These are phyloP conservation scores for Pelosia muscerda DNA, from an alignment of 2,888 invertebrate genomes.

Conservation along the genomic window DNA sequence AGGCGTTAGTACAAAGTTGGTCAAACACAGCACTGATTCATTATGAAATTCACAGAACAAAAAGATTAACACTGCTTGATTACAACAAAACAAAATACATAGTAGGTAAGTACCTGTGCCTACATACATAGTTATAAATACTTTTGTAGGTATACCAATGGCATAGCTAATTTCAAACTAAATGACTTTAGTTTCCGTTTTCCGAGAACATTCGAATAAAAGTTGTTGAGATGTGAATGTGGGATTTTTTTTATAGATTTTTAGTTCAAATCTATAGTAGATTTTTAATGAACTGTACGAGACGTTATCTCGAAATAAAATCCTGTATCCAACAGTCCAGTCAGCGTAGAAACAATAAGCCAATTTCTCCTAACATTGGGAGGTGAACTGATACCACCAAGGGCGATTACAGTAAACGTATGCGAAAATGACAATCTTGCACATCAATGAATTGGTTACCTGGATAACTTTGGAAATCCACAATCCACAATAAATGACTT, in stretches of 20 bases:
- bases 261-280: not conserved
- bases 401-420: too few species aligned
- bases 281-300: not conserved
- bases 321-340: too few species aligned
- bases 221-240: not conserved
- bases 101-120: not conserved
- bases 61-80: conserved; percentile 1
- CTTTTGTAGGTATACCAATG: too few species aligned
- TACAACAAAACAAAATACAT: not conserved
- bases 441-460: not conserved
- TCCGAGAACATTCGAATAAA: not conserved
- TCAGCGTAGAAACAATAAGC: too few species aligned
- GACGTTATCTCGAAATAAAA: too few species aligned
- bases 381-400: too few species aligned
- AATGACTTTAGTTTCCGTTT: not conserved
- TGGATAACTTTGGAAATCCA: not conserved
- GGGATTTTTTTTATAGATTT: not conserved
- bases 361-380: too few species aligned
- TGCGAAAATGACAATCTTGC: too few species aligned
- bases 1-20: not conserved
- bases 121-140: too few species aligned
- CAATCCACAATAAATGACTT: too few species aligned
- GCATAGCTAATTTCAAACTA: not conserved
- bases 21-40: not conserved
- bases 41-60: not conserved